A percentile compares a stretch with the other conserved stretches of the same genome.
Evolutionary conservation across 2,888 invertebrate species (phyloP).

Genomic region (Xestoiulus laeticollis): DNA sequence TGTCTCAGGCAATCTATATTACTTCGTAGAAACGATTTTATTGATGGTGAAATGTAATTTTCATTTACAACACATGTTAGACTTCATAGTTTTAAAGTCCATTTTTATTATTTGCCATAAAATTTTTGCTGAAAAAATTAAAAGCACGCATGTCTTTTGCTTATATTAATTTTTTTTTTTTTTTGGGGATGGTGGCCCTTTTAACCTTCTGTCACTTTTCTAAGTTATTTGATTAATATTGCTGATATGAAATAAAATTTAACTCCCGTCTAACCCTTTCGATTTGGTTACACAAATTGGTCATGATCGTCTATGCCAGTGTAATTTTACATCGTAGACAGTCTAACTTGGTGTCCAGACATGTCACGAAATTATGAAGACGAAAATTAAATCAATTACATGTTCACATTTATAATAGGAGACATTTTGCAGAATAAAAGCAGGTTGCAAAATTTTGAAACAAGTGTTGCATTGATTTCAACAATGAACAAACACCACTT

Average conservation of each 20-base stretch:
- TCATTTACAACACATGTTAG: background rate
- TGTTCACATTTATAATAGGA: background rate
- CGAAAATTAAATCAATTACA: background rate
- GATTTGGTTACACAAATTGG: background rate
- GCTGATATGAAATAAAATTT: background rate
- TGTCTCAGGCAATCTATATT: background rate
- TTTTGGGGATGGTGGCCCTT: background rate
- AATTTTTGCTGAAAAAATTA: background rate
- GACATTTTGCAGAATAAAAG: background rate
- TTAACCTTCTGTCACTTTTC: background rate
- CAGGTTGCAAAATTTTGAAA: background rate
- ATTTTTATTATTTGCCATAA: slow-evolving; percentile 1
- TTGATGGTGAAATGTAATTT: background rate
- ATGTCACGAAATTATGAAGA: background rate
- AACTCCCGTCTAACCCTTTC: background rate
- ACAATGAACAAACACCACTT: no score
- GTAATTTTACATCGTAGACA: background rate
- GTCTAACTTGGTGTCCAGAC: background rate
- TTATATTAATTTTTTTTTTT: background rate
- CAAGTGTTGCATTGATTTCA: background rate
- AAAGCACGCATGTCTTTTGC: background rate
- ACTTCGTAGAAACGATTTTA: background rate
- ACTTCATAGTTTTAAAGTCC: background rate
- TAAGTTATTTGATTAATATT: background rate
- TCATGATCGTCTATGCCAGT: background rate